A percentile compares a stretch with the other conserved stretches of the same genome.
These are phyloP conservation scores for Pedicia rivosa DNA, from an alignment of 2,888 invertebrate genomes.

Conservation along the genomic window DNA sequence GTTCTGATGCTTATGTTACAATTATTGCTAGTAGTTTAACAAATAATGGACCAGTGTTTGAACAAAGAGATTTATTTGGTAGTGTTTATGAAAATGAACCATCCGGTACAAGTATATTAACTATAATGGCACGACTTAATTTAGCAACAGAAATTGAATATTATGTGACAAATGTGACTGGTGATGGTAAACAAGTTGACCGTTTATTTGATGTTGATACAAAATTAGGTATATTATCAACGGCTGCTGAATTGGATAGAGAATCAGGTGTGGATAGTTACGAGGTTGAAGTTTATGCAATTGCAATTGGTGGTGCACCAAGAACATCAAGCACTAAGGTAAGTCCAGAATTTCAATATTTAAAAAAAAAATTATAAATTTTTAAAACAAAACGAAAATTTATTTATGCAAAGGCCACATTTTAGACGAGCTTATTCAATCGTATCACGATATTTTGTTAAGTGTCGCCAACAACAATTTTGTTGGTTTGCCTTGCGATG, in stretches of 20 bases:
- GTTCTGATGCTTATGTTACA: constrained; percentile 74
- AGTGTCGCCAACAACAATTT: too few relatives aligned
- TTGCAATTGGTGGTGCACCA: constrained; percentile 54
- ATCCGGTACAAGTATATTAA: constrained; percentile 68
- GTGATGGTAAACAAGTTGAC: constrained; percentile 61
- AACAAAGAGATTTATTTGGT: constrained; percentile 51
- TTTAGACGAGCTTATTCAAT: too few relatives aligned
- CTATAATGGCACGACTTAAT: constrained; percentile 53
- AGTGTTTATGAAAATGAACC: constrained; percentile 82
- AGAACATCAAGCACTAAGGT: constrained; percentile 75
- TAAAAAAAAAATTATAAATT: too few relatives aligned
- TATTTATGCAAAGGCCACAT: too few relatives aligned
- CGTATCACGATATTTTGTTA: too few relatives aligned
- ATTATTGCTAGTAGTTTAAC: constrained; percentile 47
- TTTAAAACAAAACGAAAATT: too few relatives aligned
- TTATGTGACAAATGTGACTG: constrained; percentile 77
- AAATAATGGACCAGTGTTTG: constrained; percentile 36
- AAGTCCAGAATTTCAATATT: too few relatives aligned
- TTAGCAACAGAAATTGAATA: constrained; percentile 61
- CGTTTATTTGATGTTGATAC: constrained; percentile 84
- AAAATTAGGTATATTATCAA: constrained; percentile 72
- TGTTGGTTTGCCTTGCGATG: too few relatives aligned
- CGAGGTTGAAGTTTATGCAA: constrained; percentile 72
- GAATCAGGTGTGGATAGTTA: constrained; percentile 70
- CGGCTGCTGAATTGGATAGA: constrained; percentile 66